Percentiles rank a stretch among this genome's conserved stretches.
phyloP scores from a whole-genome alignment of 2,888 invertebrate species.

The Aquatica leii region DNA sequence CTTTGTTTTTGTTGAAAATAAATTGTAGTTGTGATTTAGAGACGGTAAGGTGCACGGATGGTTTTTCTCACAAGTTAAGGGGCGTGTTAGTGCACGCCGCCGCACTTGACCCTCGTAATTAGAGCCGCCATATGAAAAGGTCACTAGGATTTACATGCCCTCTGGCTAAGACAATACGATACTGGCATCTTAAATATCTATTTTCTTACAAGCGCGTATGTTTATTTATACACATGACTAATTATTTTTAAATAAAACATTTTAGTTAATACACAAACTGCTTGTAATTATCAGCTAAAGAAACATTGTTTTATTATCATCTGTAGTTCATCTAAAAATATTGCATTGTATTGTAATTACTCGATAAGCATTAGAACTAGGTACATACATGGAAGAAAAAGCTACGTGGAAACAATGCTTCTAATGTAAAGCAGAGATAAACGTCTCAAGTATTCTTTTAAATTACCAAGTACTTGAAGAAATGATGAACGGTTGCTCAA shows the following conservation, averaged over 20 bases:
- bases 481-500: too few species aligned
- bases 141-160: conserved; percentile 48
- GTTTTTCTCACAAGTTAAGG: conserved; percentile 54
- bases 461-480: too few species aligned
- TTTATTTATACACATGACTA: conserved; percentile 5
- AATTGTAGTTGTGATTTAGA: conserved; percentile 42
- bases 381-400: too few species aligned
- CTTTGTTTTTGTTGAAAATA: conserved; percentile 8
- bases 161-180: conserved; percentile 24
- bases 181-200: conserved; percentile 11
- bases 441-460: too few species aligned
- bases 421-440: too few species aligned
- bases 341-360: too few species aligned
- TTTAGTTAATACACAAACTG: too few species aligned
- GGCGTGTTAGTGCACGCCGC: conserved; percentile 55
- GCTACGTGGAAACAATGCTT: too few species aligned
- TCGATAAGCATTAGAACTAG: too few species aligned
- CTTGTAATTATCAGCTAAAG: too few species aligned
- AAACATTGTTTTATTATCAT: too few species aligned
- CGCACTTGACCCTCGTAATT: conserved; percentile 57
- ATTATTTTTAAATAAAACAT: not conserved
- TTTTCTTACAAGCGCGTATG: conserved; percentile 6
- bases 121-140: conserved; percentile 53
- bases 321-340: too few species aligned
- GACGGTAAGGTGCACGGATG: conserved; percentile 50